Base-by-base conservation (phyloP, 2,113 vertebrate genomes). In the Oxygymnocypris stewartii region DNA sequence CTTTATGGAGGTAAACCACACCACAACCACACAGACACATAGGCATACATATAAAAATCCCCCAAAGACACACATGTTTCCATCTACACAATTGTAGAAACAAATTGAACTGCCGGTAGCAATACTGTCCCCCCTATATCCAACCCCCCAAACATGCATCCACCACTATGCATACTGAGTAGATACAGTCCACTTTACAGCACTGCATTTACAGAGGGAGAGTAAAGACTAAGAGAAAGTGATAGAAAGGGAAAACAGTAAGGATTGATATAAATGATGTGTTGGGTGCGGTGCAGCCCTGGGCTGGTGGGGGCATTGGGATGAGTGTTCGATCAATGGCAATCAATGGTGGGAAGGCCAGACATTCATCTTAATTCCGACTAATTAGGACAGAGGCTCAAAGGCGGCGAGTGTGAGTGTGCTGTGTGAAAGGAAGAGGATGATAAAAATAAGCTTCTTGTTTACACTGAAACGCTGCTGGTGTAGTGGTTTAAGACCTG, bases 251-350 rank as follows among this genome's bases (percentile, higher is more conserved):
- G 86, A 90, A 92, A 94, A 93, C 91, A 90, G 92, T 91, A 91
- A 87, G 92, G 93, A 96, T 96, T 94, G 94, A 95, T 95, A 96
- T 95, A 95, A 96, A 95, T 94, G 94, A 94, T 94, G 92, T 93
- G 91, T 91, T 88, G 92, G 89, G 89, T 88, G 9, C 80, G 86
- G 90, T 86, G 92, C 89, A 88, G 87, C 91, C 91, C 89, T 85
- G 89, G 90, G 92, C 90, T 74, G 90, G 90, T 91, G 88, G 87
- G 79, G 90, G 92, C 89, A 49, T 42, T 67, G 54, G 23, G 11
- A 63, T 37, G 89, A 91, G 91, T 92, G 92, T 93, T 91, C 87
- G 92, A 90, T 95, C 94, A 87, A 95, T 95, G 93, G 88, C 93
- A 93, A 94, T 95, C 93, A 93, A 95, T 95, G 88, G 92, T 88